phyloP scores from a whole-genome alignment of 2,113 vertebrate species.

The Phaethornis superciliosus region DNA sequence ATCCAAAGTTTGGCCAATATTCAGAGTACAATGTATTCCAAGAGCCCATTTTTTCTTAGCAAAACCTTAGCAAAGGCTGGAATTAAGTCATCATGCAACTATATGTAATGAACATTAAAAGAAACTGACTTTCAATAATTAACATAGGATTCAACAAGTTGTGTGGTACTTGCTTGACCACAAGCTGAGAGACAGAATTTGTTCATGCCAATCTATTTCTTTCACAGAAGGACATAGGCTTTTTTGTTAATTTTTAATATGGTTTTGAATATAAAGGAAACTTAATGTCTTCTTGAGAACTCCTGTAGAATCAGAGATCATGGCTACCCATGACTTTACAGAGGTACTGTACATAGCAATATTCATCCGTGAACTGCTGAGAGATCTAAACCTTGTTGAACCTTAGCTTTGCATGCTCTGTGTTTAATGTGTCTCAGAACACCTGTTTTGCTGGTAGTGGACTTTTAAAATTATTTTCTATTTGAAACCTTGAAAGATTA shows the following conservation, averaged over 20 bases:
- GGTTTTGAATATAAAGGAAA: neutral
- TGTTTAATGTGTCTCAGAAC: neutral
- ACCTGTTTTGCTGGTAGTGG: neutral
- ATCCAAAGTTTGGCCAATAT: conserved; percentile 18
- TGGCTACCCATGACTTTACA: neutral
- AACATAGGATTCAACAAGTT: neutral
- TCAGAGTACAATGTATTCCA: neutral
- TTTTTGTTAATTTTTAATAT: neutral
- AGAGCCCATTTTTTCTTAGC: conserved; percentile 20
- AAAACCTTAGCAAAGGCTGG: neutral
- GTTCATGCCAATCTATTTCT: neutral
- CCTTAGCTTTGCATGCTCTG: neutral
- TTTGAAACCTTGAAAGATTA: neutral
- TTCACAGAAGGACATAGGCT: neutral
- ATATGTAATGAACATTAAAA: neutral
- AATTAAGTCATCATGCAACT: neutral
- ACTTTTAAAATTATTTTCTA: neutral
- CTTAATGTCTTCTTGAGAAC: neutral
- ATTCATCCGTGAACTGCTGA: neutral
- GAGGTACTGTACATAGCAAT: neutral
- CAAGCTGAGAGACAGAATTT: conserved; percentile 12
- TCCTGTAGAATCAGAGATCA: neutral
- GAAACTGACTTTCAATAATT: neutral
- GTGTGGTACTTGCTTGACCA: neutral
- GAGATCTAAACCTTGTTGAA: neutral